Evolutionary conservation across 23 tunicate genomes (phyloP).

Genomic region (Clavelina lepadiformis): DNA sequence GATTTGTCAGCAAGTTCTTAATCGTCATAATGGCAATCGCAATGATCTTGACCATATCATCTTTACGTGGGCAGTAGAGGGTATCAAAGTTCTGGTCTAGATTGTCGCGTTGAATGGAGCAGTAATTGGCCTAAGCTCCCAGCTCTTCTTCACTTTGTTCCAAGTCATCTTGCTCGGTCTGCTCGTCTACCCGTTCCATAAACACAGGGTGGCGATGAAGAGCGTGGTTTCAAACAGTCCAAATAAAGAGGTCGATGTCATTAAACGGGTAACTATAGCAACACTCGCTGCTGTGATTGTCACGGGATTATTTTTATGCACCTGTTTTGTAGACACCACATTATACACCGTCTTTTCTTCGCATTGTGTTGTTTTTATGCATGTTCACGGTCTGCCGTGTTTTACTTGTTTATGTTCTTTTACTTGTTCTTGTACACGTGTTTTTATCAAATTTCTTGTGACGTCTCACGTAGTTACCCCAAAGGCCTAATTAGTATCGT

Average conservation of each 20-base stretch:
- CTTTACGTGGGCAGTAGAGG: slow-evolving; percentile 42
- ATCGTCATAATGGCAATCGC: slow-evolving; percentile 54
- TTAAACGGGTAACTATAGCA: slow-evolving; percentile 44
- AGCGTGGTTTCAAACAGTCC: too few species aligned
- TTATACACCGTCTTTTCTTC: too few species aligned
- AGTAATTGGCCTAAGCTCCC: slow-evolving; percentile 36
- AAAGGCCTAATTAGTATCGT: too few species aligned
- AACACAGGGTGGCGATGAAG: slow-evolving; percentile 17
- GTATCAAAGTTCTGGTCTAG: slow-evolving; percentile 24
- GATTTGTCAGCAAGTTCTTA: slow-evolving; percentile 29
- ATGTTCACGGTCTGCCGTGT: too few species aligned
- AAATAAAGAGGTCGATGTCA: not conserved
- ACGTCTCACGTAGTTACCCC: too few species aligned
- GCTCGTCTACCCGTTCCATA: slow-evolving; percentile 47
- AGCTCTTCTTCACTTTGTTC: slow-evolving; percentile 42
- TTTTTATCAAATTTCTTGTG: too few species aligned
- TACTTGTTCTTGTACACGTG: too few species aligned
- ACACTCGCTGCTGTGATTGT: slow-evolving; percentile 27
- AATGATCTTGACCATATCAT: slow-evolving; percentile 24
- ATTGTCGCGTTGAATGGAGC: slow-evolving; percentile 34
- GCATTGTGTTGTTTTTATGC: too few species aligned
- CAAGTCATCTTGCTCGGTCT: slow-evolving; percentile 63
- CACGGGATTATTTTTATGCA: too few species aligned
- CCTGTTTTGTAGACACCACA: too few species aligned
- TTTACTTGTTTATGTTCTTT: too few species aligned